These are phyloP conservation scores for Rhynchopsitta pachyrhyncha DNA, from an alignment of 2,113 vertebrate genomes.

Conservation along the genomic window DNA sequence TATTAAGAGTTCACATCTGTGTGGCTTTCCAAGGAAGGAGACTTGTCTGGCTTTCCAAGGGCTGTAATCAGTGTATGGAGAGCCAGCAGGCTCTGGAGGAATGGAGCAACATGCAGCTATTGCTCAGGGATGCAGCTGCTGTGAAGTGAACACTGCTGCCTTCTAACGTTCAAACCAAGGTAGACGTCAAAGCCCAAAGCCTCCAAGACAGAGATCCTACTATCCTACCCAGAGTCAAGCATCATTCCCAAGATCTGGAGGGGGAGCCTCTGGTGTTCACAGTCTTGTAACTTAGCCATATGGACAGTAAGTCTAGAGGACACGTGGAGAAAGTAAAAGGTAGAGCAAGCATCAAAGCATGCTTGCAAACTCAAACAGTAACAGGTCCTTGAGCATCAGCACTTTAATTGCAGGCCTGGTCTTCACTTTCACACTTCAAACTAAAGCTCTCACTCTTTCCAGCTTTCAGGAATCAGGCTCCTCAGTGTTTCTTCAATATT, in stretches of 20 bases:
- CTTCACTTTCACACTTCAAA: neutral
- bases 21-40: slow-evolving; percentile 30
- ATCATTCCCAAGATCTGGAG: neutral
- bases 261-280: neutral
- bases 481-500: neutral
- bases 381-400: neutral
- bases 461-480: neutral
- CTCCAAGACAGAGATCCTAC: neutral
- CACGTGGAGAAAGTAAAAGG: neutral
- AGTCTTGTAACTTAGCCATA: neutral
- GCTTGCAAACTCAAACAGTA: neutral
- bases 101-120: neutral
- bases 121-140: neutral
- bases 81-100: slow-evolving; percentile 35
- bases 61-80: neutral
- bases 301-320: neutral
- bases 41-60: slow-evolving; percentile 19
- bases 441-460: neutral
- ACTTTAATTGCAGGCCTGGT: neutral
- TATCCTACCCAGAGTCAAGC: neutral
- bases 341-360: neutral
- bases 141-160: slow-evolving; percentile 52
- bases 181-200: neutral
- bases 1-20: slow-evolving; percentile 23
- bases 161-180: slow-evolving; percentile 63